Conservation (phyloP, 2,797 vertebrate species). For the Leptatherina wallacei region DNA sequence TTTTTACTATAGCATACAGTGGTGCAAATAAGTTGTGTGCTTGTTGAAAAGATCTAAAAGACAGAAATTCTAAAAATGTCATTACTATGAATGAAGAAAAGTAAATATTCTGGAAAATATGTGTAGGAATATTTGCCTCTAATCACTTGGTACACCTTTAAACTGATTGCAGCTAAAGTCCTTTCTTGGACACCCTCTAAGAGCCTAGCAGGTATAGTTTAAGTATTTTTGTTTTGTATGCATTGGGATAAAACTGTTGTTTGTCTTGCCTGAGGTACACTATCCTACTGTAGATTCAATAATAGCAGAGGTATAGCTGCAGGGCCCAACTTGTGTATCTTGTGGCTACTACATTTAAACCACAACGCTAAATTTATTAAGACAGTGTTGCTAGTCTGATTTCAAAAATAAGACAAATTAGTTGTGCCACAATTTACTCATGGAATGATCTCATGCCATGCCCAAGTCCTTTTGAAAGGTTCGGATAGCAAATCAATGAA, state of each 20-base stretch:
- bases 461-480: constrained; percentile 29
- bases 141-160: constrained; percentile 5
- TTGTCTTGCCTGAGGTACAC: constrained; percentile 63
- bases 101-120: not conserved
- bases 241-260: constrained; percentile 68
- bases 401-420: constrained; percentile 26
- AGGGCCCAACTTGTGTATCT: constrained; percentile 41
- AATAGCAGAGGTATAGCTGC: constrained; percentile 64
- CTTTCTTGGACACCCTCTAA: constrained; percentile 30
- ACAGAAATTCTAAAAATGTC: constrained; percentile 19
- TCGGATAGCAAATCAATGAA: constrained; percentile 43
- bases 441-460: constrained; percentile 18
- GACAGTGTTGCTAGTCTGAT: constrained; percentile 33
- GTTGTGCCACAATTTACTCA: constrained; percentile 30
- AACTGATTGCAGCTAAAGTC: constrained; percentile 34
- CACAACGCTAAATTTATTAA: constrained; percentile 4
- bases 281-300: constrained; percentile 58
- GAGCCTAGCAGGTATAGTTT: constrained; percentile 58
- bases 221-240: constrained; percentile 61
- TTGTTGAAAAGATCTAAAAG: not conserved
- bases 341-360: constrained; percentile 36
- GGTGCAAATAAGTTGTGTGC: constrained; percentile 19
- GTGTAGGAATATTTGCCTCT: not conserved
- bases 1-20: constrained; percentile 27
- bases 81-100: not conserved